Evolutionary conservation across 2,797 vertebrate genomes (phyloP).

Genomic region (Enteromius viviparus): DNA sequence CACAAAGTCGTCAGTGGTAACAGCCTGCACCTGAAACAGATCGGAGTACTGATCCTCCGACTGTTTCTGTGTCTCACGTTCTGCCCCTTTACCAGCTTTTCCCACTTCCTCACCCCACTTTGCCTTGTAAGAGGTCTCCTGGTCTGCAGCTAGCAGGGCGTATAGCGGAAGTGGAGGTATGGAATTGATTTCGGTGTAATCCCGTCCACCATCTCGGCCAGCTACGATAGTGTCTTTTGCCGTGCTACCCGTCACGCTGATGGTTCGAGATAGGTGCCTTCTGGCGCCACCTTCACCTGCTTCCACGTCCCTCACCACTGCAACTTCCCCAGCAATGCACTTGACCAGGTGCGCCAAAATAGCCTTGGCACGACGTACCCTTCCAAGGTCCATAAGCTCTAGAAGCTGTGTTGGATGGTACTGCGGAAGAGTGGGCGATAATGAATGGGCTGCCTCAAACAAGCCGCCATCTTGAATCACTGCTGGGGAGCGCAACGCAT

Average conservation of each 20-base stretch:
- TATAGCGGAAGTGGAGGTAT: slow-evolving; percentile 94
- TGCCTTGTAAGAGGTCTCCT: slow-evolving; percentile 87
- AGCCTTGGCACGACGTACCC: slow-evolving; percentile 94
- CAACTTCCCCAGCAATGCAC: slow-evolving; percentile 97
- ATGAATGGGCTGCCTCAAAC: slow-evolving; percentile 95
- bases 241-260: slow-evolving; percentile 97
- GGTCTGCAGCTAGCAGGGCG: slow-evolving; percentile 90
- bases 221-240: slow-evolving; percentile 95
- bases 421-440: slow-evolving; percentile 96
- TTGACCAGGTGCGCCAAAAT: slow-evolving; percentile 97
- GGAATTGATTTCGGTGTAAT: slow-evolving; percentile 99
- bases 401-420: slow-evolving; percentile 97
- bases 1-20: slow-evolving; percentile 93
- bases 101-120: slow-evolving; percentile 79
- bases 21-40: slow-evolving; percentile 88
- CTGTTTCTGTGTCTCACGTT: slow-evolving; percentile 77
- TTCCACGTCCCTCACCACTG: slow-evolving; percentile 92
- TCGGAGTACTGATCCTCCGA: slow-evolving; percentile 91
- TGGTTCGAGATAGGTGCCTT: slow-evolving; percentile 94
- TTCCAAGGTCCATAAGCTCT: slow-evolving; percentile 97
- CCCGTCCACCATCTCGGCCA: slow-evolving; percentile 92
- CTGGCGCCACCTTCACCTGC: slow-evolving; percentile 89
- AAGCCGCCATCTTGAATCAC: slow-evolving; percentile 95
- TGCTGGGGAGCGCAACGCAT: slow-evolving; percentile 87
- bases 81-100: slow-evolving; percentile 79